Conservation (phyloP, 2,888 invertebrate species). For the Lepidocyrtoides sp. region DNA sequence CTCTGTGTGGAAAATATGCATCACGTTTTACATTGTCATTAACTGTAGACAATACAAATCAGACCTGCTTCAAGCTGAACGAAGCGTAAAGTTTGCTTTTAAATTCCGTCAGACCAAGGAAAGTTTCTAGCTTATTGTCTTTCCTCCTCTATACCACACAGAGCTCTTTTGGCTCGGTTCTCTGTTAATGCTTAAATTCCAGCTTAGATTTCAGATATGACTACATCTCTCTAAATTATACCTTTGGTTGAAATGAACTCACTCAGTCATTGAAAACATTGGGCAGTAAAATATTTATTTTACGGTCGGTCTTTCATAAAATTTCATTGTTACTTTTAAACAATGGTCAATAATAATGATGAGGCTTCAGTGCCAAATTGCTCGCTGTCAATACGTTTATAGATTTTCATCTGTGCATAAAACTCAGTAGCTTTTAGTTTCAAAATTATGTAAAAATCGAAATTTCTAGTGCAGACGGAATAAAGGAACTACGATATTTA, state of each 20-base stretch:
- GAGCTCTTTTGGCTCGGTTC: not conserved
- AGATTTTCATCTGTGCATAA: too few species aligned
- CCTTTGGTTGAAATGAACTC: not conserved
- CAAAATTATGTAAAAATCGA: too few species aligned
- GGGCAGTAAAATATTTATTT: not conserved
- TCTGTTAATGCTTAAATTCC: constrained; percentile 41
- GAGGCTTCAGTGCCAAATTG: constrained; percentile 63
- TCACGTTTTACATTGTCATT: not conserved
- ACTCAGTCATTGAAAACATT: constrained; percentile 1
- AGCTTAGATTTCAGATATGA: constrained; percentile 55
- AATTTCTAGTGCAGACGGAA: not conserved
- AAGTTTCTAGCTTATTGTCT: not conserved
- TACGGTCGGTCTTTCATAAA: constrained; percentile 17
- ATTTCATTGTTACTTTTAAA: constrained; percentile 39
- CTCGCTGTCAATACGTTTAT: not conserved
- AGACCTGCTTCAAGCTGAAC: not conserved
- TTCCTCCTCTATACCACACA: not conserved
- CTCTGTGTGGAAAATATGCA: not conserved
- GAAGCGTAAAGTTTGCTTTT: not conserved
- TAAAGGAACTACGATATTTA: not conserved
- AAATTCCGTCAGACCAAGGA: not conserved
- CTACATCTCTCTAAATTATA: not conserved
- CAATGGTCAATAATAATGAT: constrained; percentile 47
- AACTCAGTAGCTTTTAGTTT: too few species aligned
- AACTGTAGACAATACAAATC: not conserved